Base-by-base conservation (phyloP, 2,888 invertebrate species). In the Chloroclystis v-ata region DNA sequence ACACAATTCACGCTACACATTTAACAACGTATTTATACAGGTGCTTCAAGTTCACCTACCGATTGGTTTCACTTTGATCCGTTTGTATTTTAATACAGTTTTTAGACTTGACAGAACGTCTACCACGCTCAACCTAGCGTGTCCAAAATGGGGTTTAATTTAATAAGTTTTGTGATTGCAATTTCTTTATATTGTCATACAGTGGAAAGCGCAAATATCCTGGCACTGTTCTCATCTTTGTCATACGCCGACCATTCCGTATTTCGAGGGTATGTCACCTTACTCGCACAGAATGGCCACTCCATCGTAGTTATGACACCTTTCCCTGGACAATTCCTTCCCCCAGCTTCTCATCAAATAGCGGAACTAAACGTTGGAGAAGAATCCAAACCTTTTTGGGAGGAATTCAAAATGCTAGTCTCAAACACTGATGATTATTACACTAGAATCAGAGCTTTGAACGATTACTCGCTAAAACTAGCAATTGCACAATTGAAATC, bases 201-300 rank as follows among this genome's bases (percentile, higher is more conserved):
- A 25, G 73, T 61, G 13, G 56, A 74, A 26, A 61, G 75, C 57
- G 80, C 79, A 32, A 69, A 72, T 1, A 79, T 85, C 28, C 69
- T 85, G 3, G 84, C 82, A 7, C 54, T 85, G 0, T 86, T 86
- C 58, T 82, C 85, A 1, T 76, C 83, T 0, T 56, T 86, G 9
- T 86, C 87, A 2, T 79, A 68, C 56, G 58, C 83, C n/a, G 87
- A 86, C 47, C 85, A 87, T 49, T 54, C 75, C 11, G 78, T 86
- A 2, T 87, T 69, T 54, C 69, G 83, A 59, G 82, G 77, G 48
- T 85, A 82, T 60, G 49, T 85, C 5, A 74, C 82, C 4, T 64
- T 72, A 8, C 73, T 87, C 1, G 72, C 72, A 0, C 71, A 74
- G 39, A 68, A 57, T 50, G 84, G 83, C 1, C 84, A 87, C 47